Evolutionary conservation across 2,888 invertebrate species (phyloP).

Genomic region (Argyra leucocephala): DNA sequence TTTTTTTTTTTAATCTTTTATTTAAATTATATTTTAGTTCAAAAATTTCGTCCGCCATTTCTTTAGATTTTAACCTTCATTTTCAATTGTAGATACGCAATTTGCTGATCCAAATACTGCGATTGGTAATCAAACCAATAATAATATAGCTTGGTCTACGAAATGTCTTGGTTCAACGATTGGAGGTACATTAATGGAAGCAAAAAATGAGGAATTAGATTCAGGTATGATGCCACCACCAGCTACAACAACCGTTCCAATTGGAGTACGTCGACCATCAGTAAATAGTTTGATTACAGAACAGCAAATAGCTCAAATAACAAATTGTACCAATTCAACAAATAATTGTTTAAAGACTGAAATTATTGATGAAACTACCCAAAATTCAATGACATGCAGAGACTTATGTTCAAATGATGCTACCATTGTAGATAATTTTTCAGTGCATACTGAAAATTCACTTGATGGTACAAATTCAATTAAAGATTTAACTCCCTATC

Average conservation of each 20-base stretch:
- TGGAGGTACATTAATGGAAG: slow-evolving; percentile 30
- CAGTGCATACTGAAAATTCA: slow-evolving; percentile 35
- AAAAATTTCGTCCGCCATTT: neutral
- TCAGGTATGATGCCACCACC: slow-evolving; percentile 63
- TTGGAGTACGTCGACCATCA: slow-evolving; percentile 55
- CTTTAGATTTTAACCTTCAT: slow-evolving; percentile 26
- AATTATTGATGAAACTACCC: slow-evolving; percentile 62
- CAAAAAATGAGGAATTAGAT: slow-evolving; percentile 46
- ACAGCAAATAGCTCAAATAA: slow-evolving; percentile 40
- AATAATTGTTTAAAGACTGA: slow-evolving; percentile 55
- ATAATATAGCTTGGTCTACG: neutral
- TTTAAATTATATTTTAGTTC: neutral
- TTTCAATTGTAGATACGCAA: slow-evolving; percentile 37
- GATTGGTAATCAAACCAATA: neutral
- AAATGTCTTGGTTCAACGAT: slow-evolving; percentile 31
- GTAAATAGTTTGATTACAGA: slow-evolving; percentile 42
- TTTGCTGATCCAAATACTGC: slow-evolving; percentile 35
- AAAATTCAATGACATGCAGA: slow-evolving; percentile 39
- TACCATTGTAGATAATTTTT: slow-evolving; percentile 39
- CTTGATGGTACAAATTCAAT: slow-evolving; percentile 29
- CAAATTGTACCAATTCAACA: slow-evolving; percentile 27
- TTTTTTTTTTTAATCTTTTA: neutral
- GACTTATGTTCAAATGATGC: slow-evolving; percentile 27
- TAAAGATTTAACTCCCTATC: slow-evolving; percentile 13
- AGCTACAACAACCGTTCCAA: slow-evolving; percentile 49